Percentiles rank a stretch among this genome's conserved stretches.
Evolutionary conservation across 2,113 vertebrate species (phyloP).

Genomic region (Puma concolor): DNA sequence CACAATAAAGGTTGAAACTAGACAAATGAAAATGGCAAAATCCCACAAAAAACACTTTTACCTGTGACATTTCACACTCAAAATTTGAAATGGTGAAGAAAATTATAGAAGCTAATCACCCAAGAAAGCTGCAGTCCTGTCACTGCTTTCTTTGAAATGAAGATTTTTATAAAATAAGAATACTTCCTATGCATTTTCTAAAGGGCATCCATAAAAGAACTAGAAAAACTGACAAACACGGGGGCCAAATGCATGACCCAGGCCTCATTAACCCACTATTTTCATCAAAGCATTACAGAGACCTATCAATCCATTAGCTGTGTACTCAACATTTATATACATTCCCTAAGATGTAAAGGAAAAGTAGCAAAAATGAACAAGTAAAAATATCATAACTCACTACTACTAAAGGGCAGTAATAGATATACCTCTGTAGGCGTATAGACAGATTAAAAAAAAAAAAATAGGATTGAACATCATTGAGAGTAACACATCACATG

Average conservation of each 20-base stretch:
- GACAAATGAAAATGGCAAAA: slow-evolving; percentile 30
- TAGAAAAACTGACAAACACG: not conserved
- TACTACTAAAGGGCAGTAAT: not conserved
- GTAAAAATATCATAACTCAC: not conserved
- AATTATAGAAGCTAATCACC: slow-evolving; percentile 20
- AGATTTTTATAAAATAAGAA: slow-evolving; percentile 20
- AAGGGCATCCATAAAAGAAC: not conserved
- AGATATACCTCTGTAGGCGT: not conserved
- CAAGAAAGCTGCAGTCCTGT: slow-evolving; percentile 27
- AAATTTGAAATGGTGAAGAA: slow-evolving; percentile 43
- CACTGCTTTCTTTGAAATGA: slow-evolving; percentile 15
- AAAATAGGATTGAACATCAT: not conserved
- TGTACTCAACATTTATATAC: not conserved
- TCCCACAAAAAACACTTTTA: not conserved
- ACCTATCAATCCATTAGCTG: not conserved
- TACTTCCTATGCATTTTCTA: slow-evolving; percentile 32
- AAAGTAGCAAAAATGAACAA: not conserved
- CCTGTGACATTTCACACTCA: not conserved
- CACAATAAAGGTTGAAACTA: not conserved
- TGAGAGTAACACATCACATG: not conserved
- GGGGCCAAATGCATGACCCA: not conserved
- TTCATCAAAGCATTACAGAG: not conserved
- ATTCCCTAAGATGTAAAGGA: not conserved
- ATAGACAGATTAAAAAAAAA: not conserved
- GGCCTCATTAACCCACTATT: not conserved